Base-by-base conservation (phyloP, 2,113 vertebrate species). In the Perccottus glenii region DNA sequence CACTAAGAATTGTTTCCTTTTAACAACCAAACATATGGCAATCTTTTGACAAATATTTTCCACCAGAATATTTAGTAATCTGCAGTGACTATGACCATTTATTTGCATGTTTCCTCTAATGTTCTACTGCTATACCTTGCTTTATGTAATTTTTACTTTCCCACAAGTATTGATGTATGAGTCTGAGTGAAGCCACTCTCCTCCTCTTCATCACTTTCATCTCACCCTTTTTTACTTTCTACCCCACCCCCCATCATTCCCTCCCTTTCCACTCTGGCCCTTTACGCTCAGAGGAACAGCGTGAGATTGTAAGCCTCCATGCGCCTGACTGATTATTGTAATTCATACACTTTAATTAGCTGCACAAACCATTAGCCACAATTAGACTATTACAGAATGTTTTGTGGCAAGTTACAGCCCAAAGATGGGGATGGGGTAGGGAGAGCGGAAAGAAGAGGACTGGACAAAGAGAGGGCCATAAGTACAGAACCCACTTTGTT, bases 291-390 rank as follows among this genome's bases (percentile, higher is more conserved):
- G 60, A 89, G 67, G 85, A 90, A 81, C 84, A 88, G 81, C 40
- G 65, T 81, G 87, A 84, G 75, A 83, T 74, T 46, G 82, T 64
- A 63, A 69, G 87, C 81, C 78, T 89, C 80, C 93, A 92, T 91
- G 93, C 95, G 92, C 91, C 94, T 98, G 96, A 97, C 94, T 96
- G 96, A 99, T 97, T 97, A 95, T 95, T 96, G 95, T 98, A 97
- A 99, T 99, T 99, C 95, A 98, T 97, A 98, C 94, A 94, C 96
- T 96, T 97, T 98, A 99, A 98, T 98, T 98, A 98, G 96, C 96
- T 97, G 96, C 96, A 98, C 96, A 98, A 99, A 96, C 96, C 97
- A 98, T 99, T 99, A 98, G 95, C 95, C 96, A 97, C 97, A 98
- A 98, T 99, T 98, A 98, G 95, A 96, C 95, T 96, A 96, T 97